Evolutionary conservation across 2,888 invertebrate species (phyloP).

Genomic region (Nowickia ferox): DNA sequence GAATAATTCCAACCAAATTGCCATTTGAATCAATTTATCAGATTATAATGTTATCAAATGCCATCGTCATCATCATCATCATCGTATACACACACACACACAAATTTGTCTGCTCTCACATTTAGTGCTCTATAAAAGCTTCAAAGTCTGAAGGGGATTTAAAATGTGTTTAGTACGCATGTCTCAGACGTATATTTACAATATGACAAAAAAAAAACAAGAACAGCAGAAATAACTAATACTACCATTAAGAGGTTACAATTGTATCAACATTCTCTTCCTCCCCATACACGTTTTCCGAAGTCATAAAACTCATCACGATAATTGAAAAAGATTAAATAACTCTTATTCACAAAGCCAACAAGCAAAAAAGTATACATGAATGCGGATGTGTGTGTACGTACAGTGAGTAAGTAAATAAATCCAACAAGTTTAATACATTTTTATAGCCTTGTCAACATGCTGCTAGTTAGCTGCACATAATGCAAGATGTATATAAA

Average conservation of each 20-base stretch:
- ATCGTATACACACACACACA: not conserved
- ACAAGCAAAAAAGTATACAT: not conserved
- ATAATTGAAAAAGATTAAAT: constrained; percentile 70
- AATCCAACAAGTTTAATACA: constrained; percentile 64
- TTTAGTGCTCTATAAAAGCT: constrained; percentile 33
- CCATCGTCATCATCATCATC: constrained; percentile 48
- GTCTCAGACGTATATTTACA: constrained; percentile 35
- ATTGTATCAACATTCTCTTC: constrained; percentile 46
- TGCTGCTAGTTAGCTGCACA: not conserved
- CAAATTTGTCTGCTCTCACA: not conserved
- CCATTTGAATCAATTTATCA: constrained; percentile 75
- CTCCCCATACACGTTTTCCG: constrained; percentile 36
- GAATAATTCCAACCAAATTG: constrained; percentile 74
- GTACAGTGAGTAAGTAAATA: not conserved
- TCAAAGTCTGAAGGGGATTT: constrained; percentile 19
- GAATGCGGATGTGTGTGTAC: no score
- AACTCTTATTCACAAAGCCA: constrained; percentile 60
- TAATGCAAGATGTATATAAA: constrained; percentile 23
- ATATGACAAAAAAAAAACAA: constrained; percentile 26
- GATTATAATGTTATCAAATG: constrained; percentile 74
- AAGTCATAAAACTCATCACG: constrained; percentile 64
- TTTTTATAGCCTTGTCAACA: constrained; percentile 67
- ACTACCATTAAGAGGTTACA: constrained; percentile 47
- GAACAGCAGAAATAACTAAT: not conserved
- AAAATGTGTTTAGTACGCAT: constrained; percentile 60